phyloP scores from a whole-genome alignment of 53 echinoderm and acorn worm species.

The Apostichopus leukothele region DNA sequence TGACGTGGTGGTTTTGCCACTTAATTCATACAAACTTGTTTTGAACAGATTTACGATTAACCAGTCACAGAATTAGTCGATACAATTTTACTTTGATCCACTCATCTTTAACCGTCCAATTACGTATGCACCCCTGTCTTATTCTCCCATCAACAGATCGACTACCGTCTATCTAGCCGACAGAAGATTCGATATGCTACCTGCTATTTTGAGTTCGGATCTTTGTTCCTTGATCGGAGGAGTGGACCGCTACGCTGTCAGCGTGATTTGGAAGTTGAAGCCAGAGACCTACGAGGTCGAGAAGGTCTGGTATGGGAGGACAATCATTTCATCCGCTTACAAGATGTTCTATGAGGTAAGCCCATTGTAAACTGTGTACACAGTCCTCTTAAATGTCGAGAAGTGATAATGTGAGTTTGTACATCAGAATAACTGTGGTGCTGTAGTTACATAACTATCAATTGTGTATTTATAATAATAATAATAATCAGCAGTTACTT shows the following conservation, averaged over 20 bases:
- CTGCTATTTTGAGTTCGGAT: conserved; percentile 86
- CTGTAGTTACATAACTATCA: too few relatives aligned
- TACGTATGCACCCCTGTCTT: neutral
- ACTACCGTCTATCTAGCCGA: conserved; percentile 97
- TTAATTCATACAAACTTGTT: too few relatives aligned
- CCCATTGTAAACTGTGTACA: too few relatives aligned
- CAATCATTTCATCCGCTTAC: conserved; percentile 86
- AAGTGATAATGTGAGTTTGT: too few relatives aligned
- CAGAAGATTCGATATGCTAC: conserved; percentile 95
- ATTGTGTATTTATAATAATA: too few relatives aligned
- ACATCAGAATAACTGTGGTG: too few relatives aligned
- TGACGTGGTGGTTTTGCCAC: too few relatives aligned
- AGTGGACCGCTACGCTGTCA: conserved; percentile 97
- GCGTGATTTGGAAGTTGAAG: conserved; percentile 91
- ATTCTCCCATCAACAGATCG: conserved; percentile 54
- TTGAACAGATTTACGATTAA: too few relatives aligned
- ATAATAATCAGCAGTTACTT: too few relatives aligned
- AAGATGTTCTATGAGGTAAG: conserved; percentile 99
- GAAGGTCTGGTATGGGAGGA: conserved; percentile 83
- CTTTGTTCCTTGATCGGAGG: conserved; percentile 97
- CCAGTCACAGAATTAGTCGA: neutral
- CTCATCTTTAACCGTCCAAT: too few relatives aligned
- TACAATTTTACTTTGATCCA: too few relatives aligned
- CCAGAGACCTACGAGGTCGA: conserved; percentile 83
- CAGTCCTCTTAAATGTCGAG: too few relatives aligned